Conservation (phyloP, 2,113 vertebrate genomes). For the Gobius niger region DNA sequence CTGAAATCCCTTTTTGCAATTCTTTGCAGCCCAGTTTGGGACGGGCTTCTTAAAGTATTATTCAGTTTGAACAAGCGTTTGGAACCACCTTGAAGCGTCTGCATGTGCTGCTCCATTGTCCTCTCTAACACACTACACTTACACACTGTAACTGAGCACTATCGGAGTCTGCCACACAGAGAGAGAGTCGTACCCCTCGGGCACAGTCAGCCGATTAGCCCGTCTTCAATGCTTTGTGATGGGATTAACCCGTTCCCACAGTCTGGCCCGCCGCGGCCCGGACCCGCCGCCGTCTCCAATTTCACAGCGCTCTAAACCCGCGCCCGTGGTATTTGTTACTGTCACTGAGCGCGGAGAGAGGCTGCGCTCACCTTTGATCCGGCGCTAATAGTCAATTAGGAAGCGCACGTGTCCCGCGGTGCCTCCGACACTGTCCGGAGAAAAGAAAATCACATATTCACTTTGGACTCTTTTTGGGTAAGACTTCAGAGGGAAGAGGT, state of each 20-base stretch:
- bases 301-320: slow-evolving; percentile 78
- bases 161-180: slow-evolving; percentile 25
- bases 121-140: too few relatives aligned
- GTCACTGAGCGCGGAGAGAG: slow-evolving; percentile 43
- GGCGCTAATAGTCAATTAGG: slow-evolving; percentile 26
- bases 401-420: slow-evolving; percentile 26
- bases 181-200: slow-evolving; percentile 28
- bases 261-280: slow-evolving; percentile 66
- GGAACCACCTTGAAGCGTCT: too few relatives aligned
- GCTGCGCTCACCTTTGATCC: slow-evolving; percentile 54
- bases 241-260: slow-evolving; percentile 67
- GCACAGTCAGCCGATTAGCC: slow-evolving; percentile 48
- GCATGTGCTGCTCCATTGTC: too few relatives aligned
- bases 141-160: slow-evolving; percentile 4
- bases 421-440: neutral
- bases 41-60: too few relatives aligned
- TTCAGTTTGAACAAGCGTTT: too few relatives aligned
- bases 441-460: slow-evolving; percentile 11
- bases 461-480: neutral
- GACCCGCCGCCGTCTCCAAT: slow-evolving; percentile 73
- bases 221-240: slow-evolving; percentile 62
- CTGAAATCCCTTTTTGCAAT: too few relatives aligned
- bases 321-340: slow-evolving; percentile 74
- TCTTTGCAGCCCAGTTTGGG: too few relatives aligned
- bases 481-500: slow-evolving; percentile 27